Conservation (phyloP, 1,140 invertebrate species). For the Pseudoatta argentina region DNA sequence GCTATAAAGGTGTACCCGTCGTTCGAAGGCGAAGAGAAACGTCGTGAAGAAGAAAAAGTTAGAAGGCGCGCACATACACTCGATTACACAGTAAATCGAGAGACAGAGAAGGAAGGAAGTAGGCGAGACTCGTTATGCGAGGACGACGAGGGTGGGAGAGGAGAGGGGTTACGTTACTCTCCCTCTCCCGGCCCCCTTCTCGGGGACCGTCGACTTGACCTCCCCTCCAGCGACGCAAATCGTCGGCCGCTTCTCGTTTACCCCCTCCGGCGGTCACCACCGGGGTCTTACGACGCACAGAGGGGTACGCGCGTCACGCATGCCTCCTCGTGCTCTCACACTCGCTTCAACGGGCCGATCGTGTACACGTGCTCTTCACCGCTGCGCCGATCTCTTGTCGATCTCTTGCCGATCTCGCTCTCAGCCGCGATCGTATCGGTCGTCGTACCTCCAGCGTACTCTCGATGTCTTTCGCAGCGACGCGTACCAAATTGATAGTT, state of each 20-base stretch:
- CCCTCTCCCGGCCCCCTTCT: slow-evolving; percentile 1
- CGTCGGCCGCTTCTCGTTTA: background rate
- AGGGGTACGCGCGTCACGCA: slow-evolving; percentile 72
- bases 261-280: slow-evolving; percentile 63
- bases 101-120: slow-evolving; percentile 37
- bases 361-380: slow-evolving; percentile 68
- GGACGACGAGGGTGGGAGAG: background rate
- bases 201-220: slow-evolving; percentile 37
- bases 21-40: slow-evolving; percentile 17
- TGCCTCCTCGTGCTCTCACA: slow-evolving; percentile 69
- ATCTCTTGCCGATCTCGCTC: slow-evolving; percentile 58
- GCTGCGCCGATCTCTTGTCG: slow-evolving; percentile 17
- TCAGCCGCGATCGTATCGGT: slow-evolving; percentile 28
- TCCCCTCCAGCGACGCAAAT: slow-evolving; percentile 31
- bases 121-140: slow-evolving; percentile 26
- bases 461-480: background rate
- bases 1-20: slow-evolving; percentile 38
- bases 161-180: slow-evolving; percentile 43
- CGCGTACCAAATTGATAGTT: background rate
- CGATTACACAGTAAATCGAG: slow-evolving; percentile 13
- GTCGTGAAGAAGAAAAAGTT: slow-evolving; percentile 15
- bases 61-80: background rate
- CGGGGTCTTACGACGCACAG: slow-evolving; percentile 67
- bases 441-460: background rate
- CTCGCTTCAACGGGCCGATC: slow-evolving; percentile 70